Evolutionary conservation across 1,140 invertebrate genomes (phyloP), one percentile per base, ranked within the genome.

Genomic region (Eriocheir sinensis): DNA sequence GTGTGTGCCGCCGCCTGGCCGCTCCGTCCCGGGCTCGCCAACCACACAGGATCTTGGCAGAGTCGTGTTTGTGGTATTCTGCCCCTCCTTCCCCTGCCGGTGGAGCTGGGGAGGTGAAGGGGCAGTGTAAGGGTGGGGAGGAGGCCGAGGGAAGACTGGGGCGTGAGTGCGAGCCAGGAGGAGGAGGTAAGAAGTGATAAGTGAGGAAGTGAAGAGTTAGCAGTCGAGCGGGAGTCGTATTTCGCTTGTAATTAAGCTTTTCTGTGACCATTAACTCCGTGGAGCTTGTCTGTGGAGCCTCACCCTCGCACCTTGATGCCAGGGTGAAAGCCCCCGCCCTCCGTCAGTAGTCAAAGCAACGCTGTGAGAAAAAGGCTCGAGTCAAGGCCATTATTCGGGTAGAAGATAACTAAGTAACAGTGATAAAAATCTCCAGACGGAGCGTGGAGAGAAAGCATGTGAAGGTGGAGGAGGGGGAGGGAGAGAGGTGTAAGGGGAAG

Each of bases 11-110:
- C 21, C 60, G 60, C 27, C 27, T 72, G 21, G 60, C 60, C 27
- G 60, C 60, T 72, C 60, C 60, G 27, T 72, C 60, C 60, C 60
- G n/a, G 60, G 21, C 21, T 27, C 60, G n/a, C 17, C 60, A n/a
- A 72, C 60, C 21, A 72, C 21, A 72, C 9, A 21, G 60, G n/a
- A 72, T 72, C 60, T n/a, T 21, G n/a, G 60, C 60, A 72, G 60
- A 72, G 60, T 34, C 85, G 85, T 34, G 85, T 41, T 41, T 88
- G 36, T 88, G 85, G 85, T 88, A 88, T 88, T 88, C 30, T 88
- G 85, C 38, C 41, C 85, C 38, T 44, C 85, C 38, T 41, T 34
- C 81, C 34, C 30, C 34, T 38, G 34, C 9, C 30, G 17, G 34
- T 41, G 3, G 34, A 40, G 36, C 41, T 88, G 38, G n/a, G 41